A percentile compares a stretch with the other conserved stretches of the same genome.
These are phyloP conservation scores for Melanotus villosus DNA, from an alignment of 2,888 invertebrate species.

Conservation along the genomic window DNA sequence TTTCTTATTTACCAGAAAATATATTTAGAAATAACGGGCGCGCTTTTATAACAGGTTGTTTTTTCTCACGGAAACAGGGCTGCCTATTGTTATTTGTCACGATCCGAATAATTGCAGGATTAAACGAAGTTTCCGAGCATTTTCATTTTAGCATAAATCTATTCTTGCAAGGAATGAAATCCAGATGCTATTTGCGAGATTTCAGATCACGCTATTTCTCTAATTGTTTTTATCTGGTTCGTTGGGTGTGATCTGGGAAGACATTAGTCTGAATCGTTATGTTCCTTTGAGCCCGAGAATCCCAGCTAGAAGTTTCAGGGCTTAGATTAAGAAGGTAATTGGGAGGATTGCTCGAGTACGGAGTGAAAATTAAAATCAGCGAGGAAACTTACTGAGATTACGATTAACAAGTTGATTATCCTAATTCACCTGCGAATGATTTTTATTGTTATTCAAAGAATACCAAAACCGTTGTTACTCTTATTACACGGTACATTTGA, in stretches of 20 bases:
- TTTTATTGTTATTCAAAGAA: conserved; percentile 37
- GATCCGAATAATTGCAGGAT: conserved; percentile 27
- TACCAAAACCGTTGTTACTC: not conserved
- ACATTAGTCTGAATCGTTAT: conserved; percentile 51
- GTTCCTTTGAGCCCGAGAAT: conserved; percentile 46
- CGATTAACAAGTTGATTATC: conserved; percentile 41
- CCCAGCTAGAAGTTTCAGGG: conserved; percentile 41
- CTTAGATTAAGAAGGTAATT: conserved; percentile 47
- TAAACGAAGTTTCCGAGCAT: conserved; percentile 27
- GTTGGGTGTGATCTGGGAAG: conserved; percentile 51
- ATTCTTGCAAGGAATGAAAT: conserved; percentile 26
- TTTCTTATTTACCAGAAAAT: conserved; percentile 18
- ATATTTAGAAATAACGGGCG: conserved; percentile 16
- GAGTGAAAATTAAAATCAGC: conserved; percentile 46
- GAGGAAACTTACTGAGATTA: conserved; percentile 35
- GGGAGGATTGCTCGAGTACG: conserved; percentile 43
- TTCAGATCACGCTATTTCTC: conserved; percentile 45
- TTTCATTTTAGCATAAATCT: conserved; percentile 38
- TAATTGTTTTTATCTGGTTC: conserved; percentile 52
- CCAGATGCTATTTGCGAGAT: conserved; percentile 40
- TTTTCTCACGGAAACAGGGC: conserved; percentile 19
- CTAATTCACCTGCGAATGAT: conserved; percentile 39
- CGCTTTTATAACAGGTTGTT: conserved; percentile 21
- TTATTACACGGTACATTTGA: conserved; percentile 38
- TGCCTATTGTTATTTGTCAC: conserved; percentile 25